Percentiles rank a stretch among this genome's conserved stretches.
These are phyloP conservation scores for Oncopodura yosiiana DNA, from an alignment of 1,140 invertebrate species.

Conservation along the genomic window DNA sequence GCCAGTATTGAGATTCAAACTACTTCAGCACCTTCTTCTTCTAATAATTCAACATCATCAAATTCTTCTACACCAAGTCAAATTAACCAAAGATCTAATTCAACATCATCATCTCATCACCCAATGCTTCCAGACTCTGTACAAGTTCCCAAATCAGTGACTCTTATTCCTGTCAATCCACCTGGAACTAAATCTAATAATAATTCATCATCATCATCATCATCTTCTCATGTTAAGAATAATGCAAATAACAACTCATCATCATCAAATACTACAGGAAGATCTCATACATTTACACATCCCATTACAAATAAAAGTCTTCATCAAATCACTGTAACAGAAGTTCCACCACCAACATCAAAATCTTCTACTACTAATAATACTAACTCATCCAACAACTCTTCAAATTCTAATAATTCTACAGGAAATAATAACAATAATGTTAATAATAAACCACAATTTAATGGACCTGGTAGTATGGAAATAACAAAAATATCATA, in stretches of 20 bases:
- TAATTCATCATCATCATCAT: not conserved
- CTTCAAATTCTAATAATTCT: not conserved
- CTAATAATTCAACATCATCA: not conserved
- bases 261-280: not conserved
- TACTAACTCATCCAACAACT: not conserved
- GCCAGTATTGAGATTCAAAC: too few relatives aligned
- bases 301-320: conserved; percentile 35
- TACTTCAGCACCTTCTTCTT: too few relatives aligned
- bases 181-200: conserved; percentile 12
- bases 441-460: conserved; percentile 10
- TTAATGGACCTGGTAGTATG: conserved; percentile 34
- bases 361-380: not conserved
- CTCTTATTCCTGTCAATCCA: conserved; percentile 35
- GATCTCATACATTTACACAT: conserved; percentile 32
- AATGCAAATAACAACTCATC: not conserved
- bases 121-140: conserved; percentile 31
- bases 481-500: conserved; percentile 36
- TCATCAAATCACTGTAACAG: conserved; percentile 34
- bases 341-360: conserved; percentile 28
- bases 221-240: too few relatives aligned
- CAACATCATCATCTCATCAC: too few relatives aligned
- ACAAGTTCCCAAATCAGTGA: conserved; percentile 34
- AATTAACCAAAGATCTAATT: not conserved
- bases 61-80: not conserved
- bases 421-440: not conserved